Base-by-base conservation (phyloP, 2,888 invertebrate species). In the Pristionchus maxplancki region DNA sequence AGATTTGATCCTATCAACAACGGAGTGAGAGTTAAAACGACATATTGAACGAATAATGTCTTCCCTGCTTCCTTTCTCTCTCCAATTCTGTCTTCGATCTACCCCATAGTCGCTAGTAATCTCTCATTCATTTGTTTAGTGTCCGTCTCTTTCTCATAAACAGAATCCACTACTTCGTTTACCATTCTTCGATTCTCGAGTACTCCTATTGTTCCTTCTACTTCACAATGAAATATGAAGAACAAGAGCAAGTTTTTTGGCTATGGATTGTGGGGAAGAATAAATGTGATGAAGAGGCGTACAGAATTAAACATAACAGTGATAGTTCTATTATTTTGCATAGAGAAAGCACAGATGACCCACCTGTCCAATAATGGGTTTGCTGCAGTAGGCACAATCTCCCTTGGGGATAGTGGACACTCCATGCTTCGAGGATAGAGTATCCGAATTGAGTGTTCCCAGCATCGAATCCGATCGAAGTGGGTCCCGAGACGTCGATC, bases 401-500 rank as follows among this genome's bases (percentile, higher is more conserved):
- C 99, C 99, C 96, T 99, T 99, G 95, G 99, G 98, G 94, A 98
- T 98, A 91, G 98, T 98, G 95, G 97, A 98, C 91, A 99, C 97
- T 95, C 99, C 99, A 96, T 99, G 99, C 95, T 98, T 97, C 96
- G 88, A 78, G 1, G 88, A 88, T 97, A 97, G 83, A 71, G 82
- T 83, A 44, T 85, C 89, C 20, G 87, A 97, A 95, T 98, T 97
- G 89, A 96, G 94, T 90, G 95, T 97, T 93, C 97, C 98, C 95
- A 98, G 97, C 98, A 98, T 98, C 95, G 97, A 97, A 95, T 97
- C 96, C 96, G 90, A 89, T 78, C 91, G 90, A 74, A 90, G 87
- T 15, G 91, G 91, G 88, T 92, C 92, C 40, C 91, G 88, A n/a
- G 91, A 92, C 24, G 92, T 91, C 74, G 92, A 91, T 62, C 92